phyloP scores from a whole-genome alignment of 2,113 vertebrate genomes.

The Pipra filicauda region DNA sequence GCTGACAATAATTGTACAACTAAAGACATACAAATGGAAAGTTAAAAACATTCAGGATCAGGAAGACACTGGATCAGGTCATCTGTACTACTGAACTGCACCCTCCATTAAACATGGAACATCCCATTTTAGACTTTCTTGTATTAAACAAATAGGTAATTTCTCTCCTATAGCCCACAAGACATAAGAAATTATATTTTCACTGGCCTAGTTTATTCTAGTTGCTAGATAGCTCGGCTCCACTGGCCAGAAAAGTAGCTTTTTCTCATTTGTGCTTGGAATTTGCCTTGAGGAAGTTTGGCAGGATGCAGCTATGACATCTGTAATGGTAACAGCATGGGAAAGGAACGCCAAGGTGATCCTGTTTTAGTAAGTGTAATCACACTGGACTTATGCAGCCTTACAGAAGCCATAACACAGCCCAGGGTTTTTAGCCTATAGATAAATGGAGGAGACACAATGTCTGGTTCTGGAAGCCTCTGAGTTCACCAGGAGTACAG shows the following conservation, averaged over 20 bases:
- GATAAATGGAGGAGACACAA: neutral
- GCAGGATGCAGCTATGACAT: neutral
- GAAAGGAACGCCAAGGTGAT: neutral
- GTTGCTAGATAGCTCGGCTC: neutral
- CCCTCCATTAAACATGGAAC: neutral
- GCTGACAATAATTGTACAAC: neutral
- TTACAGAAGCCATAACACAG: neutral
- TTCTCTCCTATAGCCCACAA: neutral
- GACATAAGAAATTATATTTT: neutral
- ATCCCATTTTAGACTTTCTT: neutral
- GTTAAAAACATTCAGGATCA: neutral
- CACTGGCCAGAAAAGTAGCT: neutral
- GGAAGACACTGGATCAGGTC: neutral
- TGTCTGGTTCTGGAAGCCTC: neutral
- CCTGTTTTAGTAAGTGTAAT: neutral
- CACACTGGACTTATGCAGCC: neutral
- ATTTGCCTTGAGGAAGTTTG: neutral
- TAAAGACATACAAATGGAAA: neutral
- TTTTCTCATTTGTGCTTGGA: neutral
- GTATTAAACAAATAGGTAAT: neutral
- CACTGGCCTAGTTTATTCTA: neutral
- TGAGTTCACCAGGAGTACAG: neutral
- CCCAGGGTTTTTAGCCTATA: neutral
- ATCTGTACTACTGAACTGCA: neutral
- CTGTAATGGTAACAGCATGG: neutral